These are phyloP conservation scores for Petaurus breviceps DNA, from an alignment of 2,113 vertebrate genomes.

Conservation along the genomic window DNA sequence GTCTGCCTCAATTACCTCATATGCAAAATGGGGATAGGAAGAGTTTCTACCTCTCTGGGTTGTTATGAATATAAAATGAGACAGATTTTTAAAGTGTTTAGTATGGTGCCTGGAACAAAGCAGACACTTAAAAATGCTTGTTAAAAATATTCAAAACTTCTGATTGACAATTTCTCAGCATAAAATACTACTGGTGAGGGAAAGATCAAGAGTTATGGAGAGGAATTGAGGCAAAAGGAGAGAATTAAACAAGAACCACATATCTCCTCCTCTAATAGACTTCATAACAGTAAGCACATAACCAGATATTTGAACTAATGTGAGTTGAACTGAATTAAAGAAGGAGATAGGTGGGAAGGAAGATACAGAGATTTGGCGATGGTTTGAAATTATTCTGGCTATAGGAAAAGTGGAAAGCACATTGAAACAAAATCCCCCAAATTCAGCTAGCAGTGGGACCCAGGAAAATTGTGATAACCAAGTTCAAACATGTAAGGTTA, in stretches of 20 bases:
- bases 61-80: background rate
- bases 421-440: background rate
- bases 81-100: background rate
- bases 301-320: background rate
- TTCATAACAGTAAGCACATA: background rate
- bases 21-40: background rate
- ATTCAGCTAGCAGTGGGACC: background rate
- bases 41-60: background rate
- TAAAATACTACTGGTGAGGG: background rate
- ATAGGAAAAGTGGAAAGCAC: background rate
- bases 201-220: background rate
- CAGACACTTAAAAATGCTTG: background rate
- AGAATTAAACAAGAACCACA: background rate
- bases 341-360: background rate
- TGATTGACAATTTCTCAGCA: background rate
- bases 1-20: background rate
- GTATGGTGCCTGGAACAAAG: background rate
- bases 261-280: background rate
- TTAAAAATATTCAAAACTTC: background rate
- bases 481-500: background rate
- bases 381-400: background rate
- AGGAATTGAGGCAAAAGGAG: background rate
- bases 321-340: background rate
- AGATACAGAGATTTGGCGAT: background rate
- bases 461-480: background rate